Evolutionary conservation across 1,140 invertebrate species (phyloP), one percentile per base, ranked within the genome.

Genomic region (Drosophila santomea): DNA sequence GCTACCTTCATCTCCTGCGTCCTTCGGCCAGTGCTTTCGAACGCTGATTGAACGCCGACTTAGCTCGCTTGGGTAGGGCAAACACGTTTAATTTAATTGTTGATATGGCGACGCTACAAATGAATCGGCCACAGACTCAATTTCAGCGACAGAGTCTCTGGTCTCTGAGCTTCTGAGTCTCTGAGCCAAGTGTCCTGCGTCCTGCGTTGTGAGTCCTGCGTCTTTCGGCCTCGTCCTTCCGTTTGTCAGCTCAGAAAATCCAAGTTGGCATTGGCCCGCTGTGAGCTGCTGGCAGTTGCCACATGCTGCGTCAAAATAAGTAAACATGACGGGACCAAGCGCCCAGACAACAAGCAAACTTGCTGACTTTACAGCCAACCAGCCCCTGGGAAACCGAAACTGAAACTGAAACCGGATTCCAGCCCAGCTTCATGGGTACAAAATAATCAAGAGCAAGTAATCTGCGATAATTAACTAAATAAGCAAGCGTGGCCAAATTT

Each of bases 81-180:
- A 86, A 86, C 83, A 86, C 83, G 83, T 86, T 86, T 88, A 86
- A 86, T 86, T 86, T 88, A 86, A 86, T 86, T 86, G 83, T 86
- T 86, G 84, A 86, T 86, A 86, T 86, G 79, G 83, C 83, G 75
- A 83, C 75, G 83, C 71, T 73, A 79, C 82, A 88, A 86, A 88
- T 88, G 82, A 86, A 88, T 82, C 74, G 71, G 66, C 36, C 58
- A 76, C 20, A 51, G 55, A 55, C 60, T 47, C 71, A 73, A 63
- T 72, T 56, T 10, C 54, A 47, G 41, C 10, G 15, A 43, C 2
- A 23, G 17, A 45, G 43, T 8, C 15, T 2, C 7, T 17, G 43
- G 43, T 28, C n/a, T 38, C 32, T 35, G 35, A 20, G 43, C 15
- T 15, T 2, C 7, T 17, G 43, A 45, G 43, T 28, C n/a, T 38